These are phyloP conservation scores for Camelus dromedarius DNA, from an alignment of 2,113 vertebrate genomes.

Conservation along the genomic window DNA sequence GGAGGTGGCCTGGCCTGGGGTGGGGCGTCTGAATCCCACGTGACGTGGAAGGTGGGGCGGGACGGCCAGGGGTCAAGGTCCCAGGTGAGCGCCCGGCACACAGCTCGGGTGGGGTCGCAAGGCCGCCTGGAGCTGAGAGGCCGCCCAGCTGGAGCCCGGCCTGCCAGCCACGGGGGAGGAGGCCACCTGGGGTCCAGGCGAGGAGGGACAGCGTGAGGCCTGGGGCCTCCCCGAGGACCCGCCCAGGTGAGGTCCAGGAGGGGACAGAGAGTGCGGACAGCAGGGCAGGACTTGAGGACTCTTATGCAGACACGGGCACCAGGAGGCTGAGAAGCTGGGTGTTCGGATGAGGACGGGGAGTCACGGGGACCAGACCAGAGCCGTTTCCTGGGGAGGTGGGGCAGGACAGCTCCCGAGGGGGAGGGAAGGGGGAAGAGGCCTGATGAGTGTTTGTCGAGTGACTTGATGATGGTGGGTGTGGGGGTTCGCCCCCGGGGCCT, in stretches of 20 bases:
- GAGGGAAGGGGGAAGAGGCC: neutral
- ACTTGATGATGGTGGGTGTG: neutral
- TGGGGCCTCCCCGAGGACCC: neutral
- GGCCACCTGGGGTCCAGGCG: too few relatives aligned
- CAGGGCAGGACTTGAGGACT: neutral
- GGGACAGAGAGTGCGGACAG: neutral
- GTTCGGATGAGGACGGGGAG: neutral
- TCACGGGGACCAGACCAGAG: neutral
- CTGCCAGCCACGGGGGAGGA: too few relatives aligned
- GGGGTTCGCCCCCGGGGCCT: too few relatives aligned
- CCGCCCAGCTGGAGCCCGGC: rapidly evolving
- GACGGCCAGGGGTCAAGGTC: too few relatives aligned
- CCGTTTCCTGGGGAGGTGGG: neutral
- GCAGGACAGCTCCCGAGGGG: rapidly evolving
- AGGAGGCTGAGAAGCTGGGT: neutral
- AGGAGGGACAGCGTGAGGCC: too few relatives aligned
- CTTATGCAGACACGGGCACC: neutral
- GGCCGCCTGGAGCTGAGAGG: neutral
- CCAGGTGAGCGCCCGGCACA: neutral
- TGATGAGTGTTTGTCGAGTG: neutral
- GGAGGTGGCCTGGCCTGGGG: neutral
- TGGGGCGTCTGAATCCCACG: neutral
- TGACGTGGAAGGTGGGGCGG: too few relatives aligned
- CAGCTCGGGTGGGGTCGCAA: neutral
- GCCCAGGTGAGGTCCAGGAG: neutral